These are phyloP conservation scores for Dromas ardeola DNA, from an alignment of 2,113 vertebrate species.

Conservation along the genomic window DNA sequence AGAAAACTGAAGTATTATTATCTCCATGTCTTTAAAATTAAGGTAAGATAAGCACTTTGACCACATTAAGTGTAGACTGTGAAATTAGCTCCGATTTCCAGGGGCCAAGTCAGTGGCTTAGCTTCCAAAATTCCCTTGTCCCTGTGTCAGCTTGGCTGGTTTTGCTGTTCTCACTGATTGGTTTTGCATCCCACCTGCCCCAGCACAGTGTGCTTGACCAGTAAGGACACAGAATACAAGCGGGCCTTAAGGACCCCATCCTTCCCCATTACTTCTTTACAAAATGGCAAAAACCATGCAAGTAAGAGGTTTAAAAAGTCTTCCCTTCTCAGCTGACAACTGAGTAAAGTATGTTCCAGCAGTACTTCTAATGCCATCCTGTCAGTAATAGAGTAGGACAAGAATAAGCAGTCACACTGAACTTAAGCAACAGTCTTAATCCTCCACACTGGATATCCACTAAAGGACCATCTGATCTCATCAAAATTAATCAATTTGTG, in stretches of 20 bases:
- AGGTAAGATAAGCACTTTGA: background rate
- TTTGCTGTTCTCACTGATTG: background rate
- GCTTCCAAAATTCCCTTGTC: background rate
- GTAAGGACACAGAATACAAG: background rate
- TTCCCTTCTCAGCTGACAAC: background rate
- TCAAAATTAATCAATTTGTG: background rate
- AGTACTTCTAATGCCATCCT: background rate
- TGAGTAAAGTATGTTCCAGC: background rate
- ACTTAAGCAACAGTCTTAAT: background rate
- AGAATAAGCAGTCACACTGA: background rate
- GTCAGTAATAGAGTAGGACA: background rate
- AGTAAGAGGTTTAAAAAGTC: background rate
- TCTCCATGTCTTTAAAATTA: background rate
- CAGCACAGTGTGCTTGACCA: background rate
- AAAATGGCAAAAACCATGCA: background rate
- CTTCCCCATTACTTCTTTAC: background rate
- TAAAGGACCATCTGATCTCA: background rate
- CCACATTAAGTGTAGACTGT: background rate
- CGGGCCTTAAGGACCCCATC: background rate
- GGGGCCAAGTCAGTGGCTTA: background rate
- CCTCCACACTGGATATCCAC: background rate
- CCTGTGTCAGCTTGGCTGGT: background rate
- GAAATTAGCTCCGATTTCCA: background rate
- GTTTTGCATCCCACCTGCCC: background rate
- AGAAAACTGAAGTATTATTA: background rate